These are phyloP conservation scores for Drosophila anceps DNA, from an alignment of 2,888 invertebrate genomes.

Conservation along the genomic window DNA sequence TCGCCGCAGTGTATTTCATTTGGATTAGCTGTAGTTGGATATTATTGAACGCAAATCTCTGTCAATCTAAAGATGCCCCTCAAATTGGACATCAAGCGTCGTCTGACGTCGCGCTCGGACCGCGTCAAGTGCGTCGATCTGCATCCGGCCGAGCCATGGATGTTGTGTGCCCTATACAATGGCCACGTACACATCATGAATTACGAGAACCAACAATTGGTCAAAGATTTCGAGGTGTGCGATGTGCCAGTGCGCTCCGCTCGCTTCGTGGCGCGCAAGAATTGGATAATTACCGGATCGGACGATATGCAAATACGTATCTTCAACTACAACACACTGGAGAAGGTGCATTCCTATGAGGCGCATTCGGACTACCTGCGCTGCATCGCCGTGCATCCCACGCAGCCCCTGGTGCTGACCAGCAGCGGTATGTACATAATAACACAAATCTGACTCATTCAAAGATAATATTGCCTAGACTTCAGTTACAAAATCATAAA, in stretches of 20 bases:
- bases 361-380: conserved; percentile 99
- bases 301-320: conserved; percentile 98
- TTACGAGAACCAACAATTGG: conserved; percentile 96
- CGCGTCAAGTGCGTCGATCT: conserved; percentile 99
- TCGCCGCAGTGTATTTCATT: conserved; percentile 55
- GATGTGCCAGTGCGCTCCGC: conserved; percentile 98
- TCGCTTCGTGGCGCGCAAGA: conserved; percentile 98
- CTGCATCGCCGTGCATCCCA: conserved; percentile 98
- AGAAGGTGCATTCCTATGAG: conserved; percentile 97
- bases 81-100: conserved; percentile 98
- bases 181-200: conserved; percentile 99
- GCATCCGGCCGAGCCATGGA: conserved; percentile 99
- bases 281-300: conserved; percentile 99
- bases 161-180: conserved; percentile 98
- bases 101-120: conserved; percentile 98
- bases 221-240: conserved; percentile 96
- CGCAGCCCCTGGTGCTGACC: conserved; percentile 98
- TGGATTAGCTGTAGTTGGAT: conserved; percentile 33
- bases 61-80: conserved; percentile 89
- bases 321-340: conserved; percentile 99
- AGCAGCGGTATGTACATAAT: conserved; percentile 92
- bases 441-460: neutral
- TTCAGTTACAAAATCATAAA: neutral
- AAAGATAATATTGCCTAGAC: neutral
- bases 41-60: conserved; percentile 26